Conservation (phyloP, 2,888 invertebrate species). For the Coenonympha glycerion region DNA sequence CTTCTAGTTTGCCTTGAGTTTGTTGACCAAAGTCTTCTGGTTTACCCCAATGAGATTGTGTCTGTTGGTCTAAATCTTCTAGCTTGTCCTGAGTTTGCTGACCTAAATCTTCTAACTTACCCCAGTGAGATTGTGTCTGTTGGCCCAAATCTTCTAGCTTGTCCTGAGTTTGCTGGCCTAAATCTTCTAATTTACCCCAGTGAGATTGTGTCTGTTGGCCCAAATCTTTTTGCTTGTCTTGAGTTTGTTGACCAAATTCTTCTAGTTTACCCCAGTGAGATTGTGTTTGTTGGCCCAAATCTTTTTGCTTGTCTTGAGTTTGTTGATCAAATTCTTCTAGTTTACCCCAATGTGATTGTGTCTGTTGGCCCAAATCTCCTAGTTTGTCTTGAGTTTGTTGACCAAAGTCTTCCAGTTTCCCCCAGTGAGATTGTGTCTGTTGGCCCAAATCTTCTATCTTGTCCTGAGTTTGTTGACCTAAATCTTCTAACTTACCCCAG, state of each 20-base stretch:
- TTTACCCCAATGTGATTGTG: slow-evolving; percentile 31
- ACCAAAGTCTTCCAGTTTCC: slow-evolving; percentile 5
- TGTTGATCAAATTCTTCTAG: slow-evolving; percentile 38
- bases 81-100: slow-evolving; percentile 36
- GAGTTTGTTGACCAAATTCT: slow-evolving; percentile 37
- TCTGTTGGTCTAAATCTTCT: slow-evolving; percentile 35
- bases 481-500: slow-evolving; percentile 33
- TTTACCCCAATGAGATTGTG: slow-evolving; percentile 28
- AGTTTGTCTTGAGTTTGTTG: slow-evolving; percentile 34
- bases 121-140: slow-evolving; percentile 32
- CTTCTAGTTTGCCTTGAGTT: slow-evolving; percentile 31
- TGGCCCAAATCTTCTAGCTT: slow-evolving; percentile 40
- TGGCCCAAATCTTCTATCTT: slow-evolving; percentile 40
- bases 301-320: slow-evolving; percentile 35
- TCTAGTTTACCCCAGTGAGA: slow-evolving; percentile 32
- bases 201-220: slow-evolving; percentile 41
- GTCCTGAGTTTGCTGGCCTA: slow-evolving; percentile 37
- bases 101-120: slow-evolving; percentile 5
- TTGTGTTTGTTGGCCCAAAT: slow-evolving; percentile 42
- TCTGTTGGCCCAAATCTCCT: slow-evolving; percentile 38
- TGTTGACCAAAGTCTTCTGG: slow-evolving; percentile 32
- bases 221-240: slow-evolving; percentile 36
- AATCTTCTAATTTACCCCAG: slow-evolving; percentile 33
- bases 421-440: slow-evolving; percentile 32
- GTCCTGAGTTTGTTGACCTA: slow-evolving; percentile 37